Percentiles rank a stretch among this genome's conserved stretches.
These are phyloP conservation scores for Thelaira solivaga DNA, from an alignment of 2,888 invertebrate species.

Conservation along the genomic window DNA sequence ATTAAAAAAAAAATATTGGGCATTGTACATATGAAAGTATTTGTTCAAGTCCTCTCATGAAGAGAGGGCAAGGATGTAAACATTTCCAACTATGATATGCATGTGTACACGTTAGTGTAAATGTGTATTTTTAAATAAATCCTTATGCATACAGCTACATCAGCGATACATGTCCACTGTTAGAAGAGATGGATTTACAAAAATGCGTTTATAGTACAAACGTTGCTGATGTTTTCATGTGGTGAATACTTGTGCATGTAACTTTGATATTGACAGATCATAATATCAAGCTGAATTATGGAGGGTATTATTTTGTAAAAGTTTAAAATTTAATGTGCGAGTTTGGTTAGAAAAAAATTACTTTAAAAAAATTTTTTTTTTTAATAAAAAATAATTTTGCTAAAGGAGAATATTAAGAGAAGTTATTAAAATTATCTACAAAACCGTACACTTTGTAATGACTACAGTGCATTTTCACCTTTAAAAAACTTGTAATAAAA, in stretches of 20 bases:
- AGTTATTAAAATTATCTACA: no score
- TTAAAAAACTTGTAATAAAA: no score
- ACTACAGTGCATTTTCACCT: no score
- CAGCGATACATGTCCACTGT: constrained; percentile 51
- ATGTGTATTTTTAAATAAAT: constrained; percentile 26
- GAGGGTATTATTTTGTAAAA: background rate
- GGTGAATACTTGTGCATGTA: background rate
- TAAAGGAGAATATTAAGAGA: no score
- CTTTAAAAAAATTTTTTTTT: no score
- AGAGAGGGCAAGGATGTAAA: no score
- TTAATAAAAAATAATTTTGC: no score
- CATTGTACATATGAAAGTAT: background rate
- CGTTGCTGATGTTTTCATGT: constrained; percentile 18
- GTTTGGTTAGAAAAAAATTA: background rate
- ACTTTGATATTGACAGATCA: constrained; percentile 5
- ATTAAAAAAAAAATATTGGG: constrained; percentile 40
- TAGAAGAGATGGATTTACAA: constrained; percentile 53
- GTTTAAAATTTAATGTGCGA: background rate
- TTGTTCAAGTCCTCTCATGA: no score
- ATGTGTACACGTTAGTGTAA: background rate
- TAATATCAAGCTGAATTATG: background rate
- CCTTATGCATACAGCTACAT: constrained; percentile 51
- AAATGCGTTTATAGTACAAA: constrained; percentile 43
- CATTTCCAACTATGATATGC: no score
- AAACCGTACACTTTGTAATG: no score